phyloP scores from a whole-genome alignment of 2,797 vertebrate species.

The Acipenser oxyrinchus region DNA sequence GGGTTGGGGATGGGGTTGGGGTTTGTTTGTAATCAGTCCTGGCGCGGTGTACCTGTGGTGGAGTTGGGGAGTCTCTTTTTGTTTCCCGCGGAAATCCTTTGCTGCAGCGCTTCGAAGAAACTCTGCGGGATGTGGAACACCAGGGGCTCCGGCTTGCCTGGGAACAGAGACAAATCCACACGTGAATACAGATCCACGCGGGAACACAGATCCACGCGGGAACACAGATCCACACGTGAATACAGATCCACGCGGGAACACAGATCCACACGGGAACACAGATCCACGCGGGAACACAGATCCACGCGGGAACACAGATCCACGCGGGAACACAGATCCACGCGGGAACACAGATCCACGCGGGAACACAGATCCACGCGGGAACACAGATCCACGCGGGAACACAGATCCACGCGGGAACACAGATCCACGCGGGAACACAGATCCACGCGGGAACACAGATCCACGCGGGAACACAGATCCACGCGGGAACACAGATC shows the following conservation, averaged over 20 bases:
- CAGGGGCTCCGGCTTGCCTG: slow-evolving; percentile 79
- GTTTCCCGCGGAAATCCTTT: slow-evolving; percentile 77
- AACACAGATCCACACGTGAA: too few species aligned
- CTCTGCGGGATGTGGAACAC: slow-evolving; percentile 83
- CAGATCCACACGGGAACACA: background rate
- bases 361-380: too few species aligned
- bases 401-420: background rate
- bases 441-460: too few species aligned
- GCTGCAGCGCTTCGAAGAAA: slow-evolving; percentile 84
- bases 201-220: too few species aligned
- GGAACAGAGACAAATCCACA: background rate
- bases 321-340: background rate
- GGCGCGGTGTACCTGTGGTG: slow-evolving; percentile 60
- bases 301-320: background rate
- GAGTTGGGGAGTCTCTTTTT: slow-evolving; percentile 79
- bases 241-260: background rate
- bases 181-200: background rate
- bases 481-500: background rate
- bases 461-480: too few species aligned
- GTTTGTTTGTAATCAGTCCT: background rate
- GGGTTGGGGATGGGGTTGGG: background rate
- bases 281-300: too few species aligned
- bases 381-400: background rate
- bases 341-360: too few species aligned
- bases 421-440: background rate